Percentiles rank a stretch among this genome's conserved stretches.
phyloP scores from a whole-genome alignment of 1,140 invertebrate genomes.

The Drosophila bocqueti region DNA sequence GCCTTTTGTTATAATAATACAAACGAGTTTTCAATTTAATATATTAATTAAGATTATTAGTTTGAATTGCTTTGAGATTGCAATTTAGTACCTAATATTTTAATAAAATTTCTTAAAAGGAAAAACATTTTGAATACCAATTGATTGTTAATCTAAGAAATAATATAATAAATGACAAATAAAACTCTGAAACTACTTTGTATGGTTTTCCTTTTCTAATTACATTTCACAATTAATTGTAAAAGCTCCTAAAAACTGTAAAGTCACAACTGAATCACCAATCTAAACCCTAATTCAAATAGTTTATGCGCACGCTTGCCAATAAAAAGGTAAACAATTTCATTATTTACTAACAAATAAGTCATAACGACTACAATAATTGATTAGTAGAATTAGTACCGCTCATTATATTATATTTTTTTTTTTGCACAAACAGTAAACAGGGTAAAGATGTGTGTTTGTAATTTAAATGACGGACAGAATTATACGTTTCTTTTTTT shows the following conservation, averaged over 20 bases:
- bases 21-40: not conserved
- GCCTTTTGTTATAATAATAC: not conserved
- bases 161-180: not conserved
- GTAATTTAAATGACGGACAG: not conserved
- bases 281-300: conserved; percentile 6
- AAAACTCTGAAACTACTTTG: not conserved
- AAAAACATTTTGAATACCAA: not conserved
- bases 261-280: conserved; percentile 18
- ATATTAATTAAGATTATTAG: too few relatives aligned
- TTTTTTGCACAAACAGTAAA: conserved; percentile 13
- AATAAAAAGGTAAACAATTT: conserved; percentile 31
- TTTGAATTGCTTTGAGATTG: too few relatives aligned
- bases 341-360: conserved; percentile 28
- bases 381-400: conserved; percentile 9
- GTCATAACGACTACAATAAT: conserved; percentile 22
- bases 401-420: conserved; percentile 17
- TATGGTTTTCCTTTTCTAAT: not conserved
- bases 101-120: not conserved
- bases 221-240: not conserved
- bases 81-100: too few relatives aligned
- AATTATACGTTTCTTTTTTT: not conserved
- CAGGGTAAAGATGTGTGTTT: not conserved
- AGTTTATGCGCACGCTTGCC: conserved; percentile 18
- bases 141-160: not conserved
- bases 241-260: not conserved